Conservation (phyloP, 2,888 invertebrate species). For the Agrochola lychnidis region DNA sequence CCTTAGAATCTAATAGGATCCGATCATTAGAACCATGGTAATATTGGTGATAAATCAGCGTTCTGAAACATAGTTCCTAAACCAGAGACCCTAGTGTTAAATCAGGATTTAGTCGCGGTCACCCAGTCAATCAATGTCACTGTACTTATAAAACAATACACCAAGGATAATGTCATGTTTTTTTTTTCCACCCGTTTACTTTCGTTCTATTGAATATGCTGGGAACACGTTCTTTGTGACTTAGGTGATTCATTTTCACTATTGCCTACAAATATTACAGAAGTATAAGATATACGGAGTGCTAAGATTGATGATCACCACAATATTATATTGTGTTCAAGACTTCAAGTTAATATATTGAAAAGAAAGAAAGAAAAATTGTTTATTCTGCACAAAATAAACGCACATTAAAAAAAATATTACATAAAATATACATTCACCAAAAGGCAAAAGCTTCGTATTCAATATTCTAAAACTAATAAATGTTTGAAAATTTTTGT, state of each 20-base stretch:
- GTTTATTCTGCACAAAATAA: too few relatives aligned
- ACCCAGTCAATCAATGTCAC: slow-evolving; percentile 60
- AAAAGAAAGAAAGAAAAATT: too few relatives aligned
- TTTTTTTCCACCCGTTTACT: slow-evolving; percentile 71
- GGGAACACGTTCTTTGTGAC: slow-evolving; percentile 8
- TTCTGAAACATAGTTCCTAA: not conserved
- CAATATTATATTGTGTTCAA: not conserved
- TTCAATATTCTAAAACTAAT: too few relatives aligned
- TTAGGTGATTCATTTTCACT: slow-evolving; percentile 11
- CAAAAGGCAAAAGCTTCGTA: too few relatives aligned
- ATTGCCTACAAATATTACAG: not conserved
- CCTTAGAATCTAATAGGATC: not conserved
- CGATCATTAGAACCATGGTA: not conserved
- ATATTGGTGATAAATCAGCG: too few relatives aligned
- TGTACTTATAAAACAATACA: slow-evolving; percentile 71
- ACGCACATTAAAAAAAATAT: too few relatives aligned
- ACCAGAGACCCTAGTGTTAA: not conserved
- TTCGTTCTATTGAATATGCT: slow-evolving; percentile 28
- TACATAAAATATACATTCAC: too few relatives aligned
- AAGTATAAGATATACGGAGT: not conserved
- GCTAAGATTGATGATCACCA: not conserved
- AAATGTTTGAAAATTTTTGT: too few relatives aligned
- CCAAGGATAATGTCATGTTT: slow-evolving; percentile 71
- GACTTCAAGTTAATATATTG: not conserved
- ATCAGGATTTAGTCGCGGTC: not conserved